Evolutionary conservation across 2,888 invertebrate genomes (phyloP), one percentile per base, ranked within the genome.

Genomic region (Pemphredon lugubris): DNA sequence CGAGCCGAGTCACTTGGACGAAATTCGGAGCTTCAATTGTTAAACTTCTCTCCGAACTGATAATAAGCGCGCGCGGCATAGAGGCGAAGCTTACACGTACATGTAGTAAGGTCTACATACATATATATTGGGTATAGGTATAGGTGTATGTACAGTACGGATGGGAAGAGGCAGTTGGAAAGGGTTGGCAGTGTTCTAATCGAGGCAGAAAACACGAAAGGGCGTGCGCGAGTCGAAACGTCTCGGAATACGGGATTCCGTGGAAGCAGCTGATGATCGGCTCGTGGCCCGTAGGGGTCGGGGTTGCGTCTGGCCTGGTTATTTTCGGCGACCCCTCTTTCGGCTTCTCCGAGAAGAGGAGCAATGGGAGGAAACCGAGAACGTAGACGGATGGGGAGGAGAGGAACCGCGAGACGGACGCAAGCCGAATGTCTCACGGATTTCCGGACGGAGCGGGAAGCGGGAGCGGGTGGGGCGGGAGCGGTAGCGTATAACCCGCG

Each of bases 351-450:
- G 37, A 47, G 57, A 20, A 37, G n/a, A 40, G 40, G 21, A 20
- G 45, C 50, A 63, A 23, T 42, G 32, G 47, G 48, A 53, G 42
- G 65, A 53, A 59, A 48, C 30, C 60, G 53, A 37, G 34, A 69
- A 60, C 53, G 40, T 23, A 13, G 61, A 71, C 57, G 66, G 54
- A 45, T 13, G 58, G 30, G 37, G 2, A 54, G 4, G 45, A 32
- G 14, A 21, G 37, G 9, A 21, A 60, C 26, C 57, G 45, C 16
- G 40, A 54, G 57, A 58, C 50, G 64, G 54, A 61, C 63, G 72
- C 60, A 47, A 61, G 64, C 51, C 69, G 55, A 64, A 60, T 58
- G 77, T 77, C 74, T 77, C 71, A 77, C 71, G 67, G 78, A 78
- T 80, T 67, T 75, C 74, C 61, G 74, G 74, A 73, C 67, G 67